Base-by-base conservation (phyloP, 2,113 vertebrate genomes). In the Menura novaehollandiae region DNA sequence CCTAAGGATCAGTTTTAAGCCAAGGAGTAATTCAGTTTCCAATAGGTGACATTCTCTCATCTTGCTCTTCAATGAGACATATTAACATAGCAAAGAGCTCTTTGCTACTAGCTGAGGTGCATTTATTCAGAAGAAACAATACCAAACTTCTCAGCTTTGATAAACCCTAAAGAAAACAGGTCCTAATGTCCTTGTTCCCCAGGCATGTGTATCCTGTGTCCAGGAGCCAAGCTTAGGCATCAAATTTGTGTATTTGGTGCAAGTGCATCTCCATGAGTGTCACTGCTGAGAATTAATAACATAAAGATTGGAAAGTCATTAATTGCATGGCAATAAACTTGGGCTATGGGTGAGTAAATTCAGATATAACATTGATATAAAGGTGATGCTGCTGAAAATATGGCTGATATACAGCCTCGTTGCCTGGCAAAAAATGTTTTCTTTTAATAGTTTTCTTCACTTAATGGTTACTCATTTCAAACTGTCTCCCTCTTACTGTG, bases 391-490 rank as follows among this genome's bases (percentile, higher is more conserved):
- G 39, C 55, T 91, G 51, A 92, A 77, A 85, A 76, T 39, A 11
- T 88, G 95, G 35, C 33, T 95, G 89, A 92, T 89, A 67, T 47
- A 73, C 32, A 94, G 58, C 46, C 77, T 90, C 13, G 5, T 16
- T 88, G 81, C 58, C 91, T 97, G 43, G 71, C 53, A 97, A 97
- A 95, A 94, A 81, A 66, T 85, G 9, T 75, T 96, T 96, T 81
- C 33, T 94, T 98, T 95, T 97, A 96, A 96, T 91, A 85, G 69
- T 93, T 97, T 96, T 95, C 86, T 95, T 96, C 88, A 63, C 85
- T 96, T 95, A 94, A 89, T 56, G 46, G 69, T 95, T 95, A 73
- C 62, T 95, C 60, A 88, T 97, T 98, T 96, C 84, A 95, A 96
- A 95, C 87, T 89, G 74, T 88, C 85, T 68, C 55, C 35, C 56